These are phyloP conservation scores for Hirundichthys speculiger DNA, from an alignment of 2,113 vertebrate genomes.

Conservation along the genomic window DNA sequence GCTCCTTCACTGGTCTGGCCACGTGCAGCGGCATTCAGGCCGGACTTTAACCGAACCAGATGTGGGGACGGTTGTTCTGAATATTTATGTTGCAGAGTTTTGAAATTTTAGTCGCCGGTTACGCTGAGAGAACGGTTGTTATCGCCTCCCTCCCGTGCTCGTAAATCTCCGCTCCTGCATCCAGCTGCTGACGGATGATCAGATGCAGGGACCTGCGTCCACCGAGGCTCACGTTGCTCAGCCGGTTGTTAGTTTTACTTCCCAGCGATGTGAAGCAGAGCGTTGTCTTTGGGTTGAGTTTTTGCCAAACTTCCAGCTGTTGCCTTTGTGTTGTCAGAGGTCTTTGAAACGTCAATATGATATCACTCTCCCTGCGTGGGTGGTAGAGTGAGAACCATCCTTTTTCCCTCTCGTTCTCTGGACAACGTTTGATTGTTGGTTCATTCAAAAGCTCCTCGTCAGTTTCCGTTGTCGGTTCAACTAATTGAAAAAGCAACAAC, in stretches of 20 bases:
- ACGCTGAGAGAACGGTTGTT: neutral
- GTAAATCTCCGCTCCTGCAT: neutral
- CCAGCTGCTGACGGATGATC: neutral
- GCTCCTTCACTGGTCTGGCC: constrained; percentile 24
- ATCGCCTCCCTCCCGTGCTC: too few relatives aligned
- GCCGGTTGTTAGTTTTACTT: constrained; percentile 5
- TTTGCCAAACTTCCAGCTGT: constrained; percentile 27
- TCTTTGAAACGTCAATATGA: constrained; percentile 28
- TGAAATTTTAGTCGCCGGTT: too few relatives aligned
- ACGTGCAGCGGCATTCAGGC: neutral
- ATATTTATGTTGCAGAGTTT: neutral
- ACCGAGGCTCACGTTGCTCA: neutral
- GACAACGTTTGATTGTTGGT: too few relatives aligned
- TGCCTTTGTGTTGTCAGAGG: constrained; percentile 1
- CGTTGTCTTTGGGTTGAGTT: constrained; percentile 11
- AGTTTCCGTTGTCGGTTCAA: constrained; percentile 2
- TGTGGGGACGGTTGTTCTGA: neutral
- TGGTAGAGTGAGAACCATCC: neutral
- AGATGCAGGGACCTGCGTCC: neutral
- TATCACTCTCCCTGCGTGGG: neutral
- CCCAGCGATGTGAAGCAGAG: constrained; percentile 6
- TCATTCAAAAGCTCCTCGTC: neutral
- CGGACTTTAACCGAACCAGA: neutral
- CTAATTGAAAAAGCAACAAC: too few relatives aligned
- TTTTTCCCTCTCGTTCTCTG: neutral